Evolutionary conservation across 2,888 invertebrate species (phyloP), one percentile per base, ranked within the genome.

Genomic region (Eilema depressum): DNA sequence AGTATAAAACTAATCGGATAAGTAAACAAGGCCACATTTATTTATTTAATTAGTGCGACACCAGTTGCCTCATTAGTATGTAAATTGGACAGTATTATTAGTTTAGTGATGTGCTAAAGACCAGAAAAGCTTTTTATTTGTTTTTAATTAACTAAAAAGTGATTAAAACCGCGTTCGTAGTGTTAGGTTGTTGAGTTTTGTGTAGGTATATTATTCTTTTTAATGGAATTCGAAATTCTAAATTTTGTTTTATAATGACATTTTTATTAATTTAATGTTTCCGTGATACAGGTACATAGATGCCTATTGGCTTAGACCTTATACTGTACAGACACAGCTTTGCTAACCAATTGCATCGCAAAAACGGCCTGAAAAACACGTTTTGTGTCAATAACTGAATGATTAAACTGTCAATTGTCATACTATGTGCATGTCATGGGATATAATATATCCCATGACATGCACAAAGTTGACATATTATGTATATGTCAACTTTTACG

Each of bases 41-140:
- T 68, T 71, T 74, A 71, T 69, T 72, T 60, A 69, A 69, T 69
- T 69, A 66, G 72, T 63, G 25, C 14, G 7, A 33, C 30, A 69
- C 66, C 17, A 62, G 41, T 73, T 63, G 61, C 4, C 37, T 33
- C 53, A 63, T 71, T 61, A 66, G 56, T 17, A 68, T 56, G 28
- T 26, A 12, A 57, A 57, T 53, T 63, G 17, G 56, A 63, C 68
- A 63, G 25, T 59, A 28, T 41, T 41, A 64, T 60, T 69, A 69
- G 60, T 69, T 28, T 20, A 41, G 60, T 47, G 47, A 53, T n/a
- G 64, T 14, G 41, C n/a, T 17, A 8, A 25, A 30, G 17, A 59
- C 56, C 17, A 11, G 57, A 56, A 68, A 53, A 33, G 62, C n/a
- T 41, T 47, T 62, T 28, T n/a, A 30, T 63, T 56, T 64, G 47